A percentile compares a stretch with the other conserved stretches of the same genome.
phyloP scores from a whole-genome alignment of 1,140 invertebrate genomes.

The Platyura marginata region DNA sequence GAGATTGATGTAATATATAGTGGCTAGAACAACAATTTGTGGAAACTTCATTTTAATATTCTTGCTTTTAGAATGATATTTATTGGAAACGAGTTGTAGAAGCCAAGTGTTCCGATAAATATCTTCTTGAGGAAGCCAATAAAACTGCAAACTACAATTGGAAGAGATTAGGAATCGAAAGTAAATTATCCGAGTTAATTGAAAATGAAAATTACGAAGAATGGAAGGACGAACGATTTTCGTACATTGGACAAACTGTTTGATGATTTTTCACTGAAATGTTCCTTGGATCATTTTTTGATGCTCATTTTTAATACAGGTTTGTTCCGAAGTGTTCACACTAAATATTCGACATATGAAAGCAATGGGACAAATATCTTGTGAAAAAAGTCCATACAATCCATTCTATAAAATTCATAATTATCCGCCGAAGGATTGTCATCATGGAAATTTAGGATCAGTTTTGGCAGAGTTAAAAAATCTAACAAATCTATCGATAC shows the following conservation, averaged over 20 bases:
- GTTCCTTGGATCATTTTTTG: not conserved
- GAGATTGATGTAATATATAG: too few species aligned
- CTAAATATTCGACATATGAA: not conserved
- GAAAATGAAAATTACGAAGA: not conserved
- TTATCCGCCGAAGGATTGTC: not conserved
- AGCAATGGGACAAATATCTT: not conserved
- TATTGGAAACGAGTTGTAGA: not conserved
- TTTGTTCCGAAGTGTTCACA: not conserved
- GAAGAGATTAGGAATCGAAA: not conserved
- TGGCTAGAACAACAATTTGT: too few species aligned
- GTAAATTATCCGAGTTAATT: not conserved
- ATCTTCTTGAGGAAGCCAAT: not conserved
- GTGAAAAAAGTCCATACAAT: not conserved
- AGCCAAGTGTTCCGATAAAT: not conserved
- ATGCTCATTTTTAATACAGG: too few species aligned
- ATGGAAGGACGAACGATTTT: not conserved
- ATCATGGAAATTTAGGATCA: not conserved
- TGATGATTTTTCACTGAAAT: not conserved
- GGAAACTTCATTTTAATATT: too few species aligned
- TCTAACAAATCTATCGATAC: not conserved
- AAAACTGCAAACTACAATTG: not conserved
- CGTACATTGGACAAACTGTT: not conserved
- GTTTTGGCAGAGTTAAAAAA: not conserved
- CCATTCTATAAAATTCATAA: not conserved
- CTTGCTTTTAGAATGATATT: slow-evolving; percentile 1